Conservation (phyloP, 2,888 invertebrate species). For the Sesia bembeciformis region DNA sequence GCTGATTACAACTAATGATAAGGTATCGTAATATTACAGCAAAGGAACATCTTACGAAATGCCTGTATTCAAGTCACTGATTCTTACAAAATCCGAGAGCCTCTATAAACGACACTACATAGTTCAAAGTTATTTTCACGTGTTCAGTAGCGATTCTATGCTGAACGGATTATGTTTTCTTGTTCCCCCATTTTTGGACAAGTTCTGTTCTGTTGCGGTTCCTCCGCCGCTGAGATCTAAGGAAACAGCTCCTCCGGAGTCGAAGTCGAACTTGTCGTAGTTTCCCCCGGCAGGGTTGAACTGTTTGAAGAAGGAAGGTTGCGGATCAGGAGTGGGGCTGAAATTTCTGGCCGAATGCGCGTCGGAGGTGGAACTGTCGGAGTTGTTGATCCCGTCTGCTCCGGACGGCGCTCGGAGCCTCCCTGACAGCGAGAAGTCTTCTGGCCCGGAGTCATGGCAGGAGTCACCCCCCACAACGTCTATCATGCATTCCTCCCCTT, state of each 20-base stretch:
- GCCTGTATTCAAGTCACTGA: slow-evolving; percentile 31
- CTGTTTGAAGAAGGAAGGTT: slow-evolving; percentile 61
- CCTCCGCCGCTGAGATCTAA: slow-evolving; percentile 62
- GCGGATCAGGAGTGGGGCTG: slow-evolving; percentile 62
- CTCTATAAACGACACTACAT: slow-evolving; percentile 32
- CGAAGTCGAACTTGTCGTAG: slow-evolving; percentile 68
- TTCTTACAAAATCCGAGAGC: slow-evolving; percentile 33
- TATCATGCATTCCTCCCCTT: slow-evolving; percentile 83
- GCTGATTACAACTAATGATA: slow-evolving; percentile 49
- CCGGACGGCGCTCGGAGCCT: slow-evolving; percentile 74
- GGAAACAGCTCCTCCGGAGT: slow-evolving; percentile 64
- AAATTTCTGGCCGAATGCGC: slow-evolving; percentile 59
- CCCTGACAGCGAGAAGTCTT: slow-evolving; percentile 77
- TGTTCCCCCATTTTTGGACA: slow-evolving; percentile 70
- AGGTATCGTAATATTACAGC: slow-evolving; percentile 25
- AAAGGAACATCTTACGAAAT: slow-evolving; percentile 51
- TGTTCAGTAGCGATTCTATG: slow-evolving; percentile 89
- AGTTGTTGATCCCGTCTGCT: slow-evolving; percentile 74
- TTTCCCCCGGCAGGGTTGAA: slow-evolving; percentile 48
- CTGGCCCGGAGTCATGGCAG: slow-evolving; percentile 79
- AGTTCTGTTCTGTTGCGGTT: slow-evolving; percentile 57
- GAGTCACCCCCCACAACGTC: slow-evolving; percentile 90
- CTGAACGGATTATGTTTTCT: slow-evolving; percentile 89
- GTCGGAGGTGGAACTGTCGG: slow-evolving; percentile 71
- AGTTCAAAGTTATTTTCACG: slow-evolving; percentile 66